Percentiles rank a stretch among this genome's conserved stretches.
Conservation (phyloP, 2,113 vertebrate species). For the Hoplias malabaricus region DNA sequence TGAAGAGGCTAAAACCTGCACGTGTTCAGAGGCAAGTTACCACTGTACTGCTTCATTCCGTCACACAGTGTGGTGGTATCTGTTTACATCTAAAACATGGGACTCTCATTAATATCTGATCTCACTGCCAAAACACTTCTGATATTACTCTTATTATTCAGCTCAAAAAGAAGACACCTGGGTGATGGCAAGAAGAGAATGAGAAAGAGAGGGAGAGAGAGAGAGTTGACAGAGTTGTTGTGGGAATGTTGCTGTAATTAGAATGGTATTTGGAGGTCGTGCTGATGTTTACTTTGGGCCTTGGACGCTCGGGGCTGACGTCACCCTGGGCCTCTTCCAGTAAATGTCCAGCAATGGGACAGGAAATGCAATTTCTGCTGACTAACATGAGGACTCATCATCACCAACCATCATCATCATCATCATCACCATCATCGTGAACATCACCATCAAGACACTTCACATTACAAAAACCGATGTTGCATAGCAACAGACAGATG, state of each 20-base stretch:
- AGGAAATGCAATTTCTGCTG: constrained; percentile 24
- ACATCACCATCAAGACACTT: background rate
- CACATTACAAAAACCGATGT: background rate
- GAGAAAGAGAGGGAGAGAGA: background rate
- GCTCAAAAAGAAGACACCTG: background rate
- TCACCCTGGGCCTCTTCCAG: constrained; percentile 17
- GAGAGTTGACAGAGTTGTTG: background rate
- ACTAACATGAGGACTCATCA: background rate
- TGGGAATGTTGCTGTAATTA: constrained; percentile 16
- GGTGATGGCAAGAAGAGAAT: background rate
- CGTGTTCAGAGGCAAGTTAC: background rate
- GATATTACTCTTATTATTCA: background rate
- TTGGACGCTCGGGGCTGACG: constrained; percentile 25
- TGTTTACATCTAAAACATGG: no score
- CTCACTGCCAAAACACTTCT: background rate
- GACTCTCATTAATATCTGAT: no score
- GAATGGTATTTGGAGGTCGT: constrained; percentile 25
- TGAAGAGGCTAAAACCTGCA: background rate
- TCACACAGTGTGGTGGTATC: background rate
- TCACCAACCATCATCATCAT: background rate
- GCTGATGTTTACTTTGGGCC: constrained; percentile 20
- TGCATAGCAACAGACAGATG: background rate
- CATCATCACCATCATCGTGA: background rate
- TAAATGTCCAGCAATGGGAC: background rate
- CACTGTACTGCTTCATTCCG: background rate